Conservation (phyloP, 2,888 invertebrate species). For the Hoplodrina blanda region DNA sequence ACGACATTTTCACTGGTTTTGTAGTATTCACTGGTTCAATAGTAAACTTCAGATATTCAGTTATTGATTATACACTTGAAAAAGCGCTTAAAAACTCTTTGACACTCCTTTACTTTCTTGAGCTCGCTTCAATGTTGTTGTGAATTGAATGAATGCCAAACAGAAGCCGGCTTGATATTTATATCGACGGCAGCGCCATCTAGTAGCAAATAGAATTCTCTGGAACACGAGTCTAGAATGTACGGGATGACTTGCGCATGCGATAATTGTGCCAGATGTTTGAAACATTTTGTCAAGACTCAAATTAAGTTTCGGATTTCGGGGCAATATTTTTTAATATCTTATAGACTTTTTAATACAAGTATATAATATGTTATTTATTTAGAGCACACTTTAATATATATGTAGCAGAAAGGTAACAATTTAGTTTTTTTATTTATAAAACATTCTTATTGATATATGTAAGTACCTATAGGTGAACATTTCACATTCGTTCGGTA, state of each 20-base stretch:
- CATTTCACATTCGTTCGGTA: too few species aligned
- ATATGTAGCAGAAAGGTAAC: too few species aligned
- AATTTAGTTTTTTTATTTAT: too few species aligned
- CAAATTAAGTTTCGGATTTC: neutral
- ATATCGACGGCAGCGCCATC: slow-evolving; percentile 75
- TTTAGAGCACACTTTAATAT: too few species aligned
- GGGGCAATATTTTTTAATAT: too few species aligned
- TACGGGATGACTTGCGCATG: slow-evolving; percentile 31
- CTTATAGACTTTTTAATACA: neutral
- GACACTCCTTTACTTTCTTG: slow-evolving; percentile 20
- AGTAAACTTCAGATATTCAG: neutral
- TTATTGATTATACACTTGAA: neutral
- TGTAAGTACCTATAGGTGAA: too few species aligned
- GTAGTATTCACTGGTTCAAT: slow-evolving; percentile 13
- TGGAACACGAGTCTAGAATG: slow-evolving; percentile 66
- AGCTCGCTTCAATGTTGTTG: slow-evolving; percentile 45
- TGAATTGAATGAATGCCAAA: slow-evolving; percentile 62
- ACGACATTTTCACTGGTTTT: slow-evolving; percentile 75
- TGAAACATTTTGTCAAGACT: slow-evolving; percentile 64
- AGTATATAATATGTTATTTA: too few species aligned
- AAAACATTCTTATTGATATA: too few species aligned
- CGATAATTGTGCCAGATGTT: slow-evolving; percentile 47
- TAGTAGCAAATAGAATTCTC: slow-evolving; percentile 70
- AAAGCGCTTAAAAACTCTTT: neutral
- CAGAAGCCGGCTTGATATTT: slow-evolving; percentile 55